phyloP scores from a whole-genome alignment of 2,888 invertebrate genomes.

The Carpatolechia fugitivella region DNA sequence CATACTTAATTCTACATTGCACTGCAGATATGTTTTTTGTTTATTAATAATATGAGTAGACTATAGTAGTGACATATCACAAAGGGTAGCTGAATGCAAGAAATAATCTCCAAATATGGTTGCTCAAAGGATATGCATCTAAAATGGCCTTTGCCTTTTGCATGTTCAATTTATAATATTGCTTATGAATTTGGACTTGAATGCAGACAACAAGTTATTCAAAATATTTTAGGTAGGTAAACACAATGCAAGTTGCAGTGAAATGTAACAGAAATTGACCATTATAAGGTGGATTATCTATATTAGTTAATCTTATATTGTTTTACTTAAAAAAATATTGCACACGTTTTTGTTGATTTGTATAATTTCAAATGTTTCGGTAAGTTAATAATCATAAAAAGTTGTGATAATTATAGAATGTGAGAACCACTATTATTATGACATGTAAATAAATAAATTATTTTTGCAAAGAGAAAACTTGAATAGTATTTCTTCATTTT shows the following conservation, averaged over 20 bases:
- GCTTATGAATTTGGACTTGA: not conserved
- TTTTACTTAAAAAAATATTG: not conserved
- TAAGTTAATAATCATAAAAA: constrained; percentile 27
- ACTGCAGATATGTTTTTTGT: not conserved
- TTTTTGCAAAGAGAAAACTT: constrained; percentile 31
- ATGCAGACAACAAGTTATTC: too few species aligned
- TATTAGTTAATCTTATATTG: too few species aligned
- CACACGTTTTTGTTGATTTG: not conserved
- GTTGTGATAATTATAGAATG: constrained; percentile 44
- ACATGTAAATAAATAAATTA: constrained; percentile 36
- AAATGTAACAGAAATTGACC: not conserved
- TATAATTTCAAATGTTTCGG: constrained; percentile 6
- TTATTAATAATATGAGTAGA: not conserved
- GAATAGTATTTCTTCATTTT: not conserved
- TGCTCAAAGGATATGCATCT: not conserved
- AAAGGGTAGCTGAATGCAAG: not conserved
- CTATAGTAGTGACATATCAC: not conserved
- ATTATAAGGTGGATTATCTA: too few species aligned
- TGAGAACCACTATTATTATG: constrained; percentile 26
- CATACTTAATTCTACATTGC: not conserved
- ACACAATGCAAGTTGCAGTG: not conserved
- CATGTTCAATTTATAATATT: not conserved
- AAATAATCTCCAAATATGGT: not conserved
- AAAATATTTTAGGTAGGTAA: too few species aligned
- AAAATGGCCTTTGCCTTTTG: not conserved